Base-by-base conservation (phyloP, 2,797 vertebrate genomes). In the Neoniphon sammara region DNA sequence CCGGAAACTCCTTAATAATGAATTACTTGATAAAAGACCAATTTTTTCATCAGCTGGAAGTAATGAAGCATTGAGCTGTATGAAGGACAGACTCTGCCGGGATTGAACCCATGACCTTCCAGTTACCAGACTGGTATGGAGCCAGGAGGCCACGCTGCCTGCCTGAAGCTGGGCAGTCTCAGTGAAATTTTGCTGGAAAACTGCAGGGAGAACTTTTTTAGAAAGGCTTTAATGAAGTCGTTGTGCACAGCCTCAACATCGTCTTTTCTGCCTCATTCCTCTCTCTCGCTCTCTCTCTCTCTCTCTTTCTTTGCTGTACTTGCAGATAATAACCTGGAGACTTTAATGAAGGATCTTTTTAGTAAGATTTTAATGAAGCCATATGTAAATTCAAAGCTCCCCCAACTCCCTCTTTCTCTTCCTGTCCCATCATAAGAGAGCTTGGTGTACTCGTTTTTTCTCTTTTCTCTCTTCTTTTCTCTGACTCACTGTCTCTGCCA, bases 291-390 rank as follows among this genome's bases (percentile, higher is more conserved):
- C 25, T 30, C 53, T 52, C 49, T 20, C 49, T 34, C 30, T 34
- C 55, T 76, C 64, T 72, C 62, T 65, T 12, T 57, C 46, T 70
- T 39, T 64, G 62, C 79, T 65, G 63, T 20, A 55, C 59, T 62
- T 67, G 17, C 70, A 69, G 69, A 70, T 81, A 73, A 80, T 73
- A 78, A 80, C 64, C 54, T 54, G 61, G 27, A 78, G 67, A 84
- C 30, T 84, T 66, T 72, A 77, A 82, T 79, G 73, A 81, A 77
- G 73, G 56, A 46, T 61, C 53, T 66, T 74, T 77, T 75, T 47
- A 56, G 31, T 69, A n/a, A 0, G 31, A 42, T 77, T 84, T 82
- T 79, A 85, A 79, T 84, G 83, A 83, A 78, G 73, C 74, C 72
- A 65, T 58, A 81, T 85, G 63, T 77, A 76, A 86, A 82, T 85